These are phyloP conservation scores for Poecilia velifera DNA, from an alignment of 2,797 vertebrate species.

Conservation along the genomic window DNA sequence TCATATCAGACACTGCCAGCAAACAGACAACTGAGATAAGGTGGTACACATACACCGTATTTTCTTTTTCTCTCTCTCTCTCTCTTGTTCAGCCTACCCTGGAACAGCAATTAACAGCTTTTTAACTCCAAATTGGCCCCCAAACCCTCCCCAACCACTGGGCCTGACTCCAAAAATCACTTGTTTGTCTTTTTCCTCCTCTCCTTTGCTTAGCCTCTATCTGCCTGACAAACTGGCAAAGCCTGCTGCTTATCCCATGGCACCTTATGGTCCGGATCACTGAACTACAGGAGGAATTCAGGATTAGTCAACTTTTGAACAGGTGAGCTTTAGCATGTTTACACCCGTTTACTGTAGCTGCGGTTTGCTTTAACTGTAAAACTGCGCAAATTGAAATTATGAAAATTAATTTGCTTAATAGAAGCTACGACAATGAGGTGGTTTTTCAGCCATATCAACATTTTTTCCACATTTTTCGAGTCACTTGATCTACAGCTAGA, in stretches of 20 bases:
- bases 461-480: too few relatives aligned
- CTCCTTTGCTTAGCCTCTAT: neutral
- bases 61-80: neutral
- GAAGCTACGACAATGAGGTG: too few relatives aligned
- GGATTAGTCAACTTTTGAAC: constrained; percentile 68
- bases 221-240: constrained; percentile 10
- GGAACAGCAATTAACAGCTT: constrained; percentile 31
- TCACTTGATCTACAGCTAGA: too few relatives aligned
- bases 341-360: constrained; percentile 46
- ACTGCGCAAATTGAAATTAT: too few relatives aligned
- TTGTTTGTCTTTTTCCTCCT: constrained; percentile 6
- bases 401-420: too few relatives aligned
- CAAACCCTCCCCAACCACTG: neutral
- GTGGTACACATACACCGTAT: constrained; percentile 24
- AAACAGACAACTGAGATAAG: constrained; percentile 4
- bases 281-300: constrained; percentile 51
- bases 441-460: too few relatives aligned
- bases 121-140: constrained; percentile 17
- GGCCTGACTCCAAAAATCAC: constrained; percentile 23
- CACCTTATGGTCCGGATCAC: constrained; percentile 43
- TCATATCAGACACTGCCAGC: constrained; percentile 43
- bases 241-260: constrained; percentile 44
- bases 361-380: too few relatives aligned
- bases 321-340: constrained; percentile 61
- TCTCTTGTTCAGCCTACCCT: constrained; percentile 7